Evolutionary conservation across 2,113 vertebrate species (phyloP).

Genomic region (Myrmecophaga tridactyla): DNA sequence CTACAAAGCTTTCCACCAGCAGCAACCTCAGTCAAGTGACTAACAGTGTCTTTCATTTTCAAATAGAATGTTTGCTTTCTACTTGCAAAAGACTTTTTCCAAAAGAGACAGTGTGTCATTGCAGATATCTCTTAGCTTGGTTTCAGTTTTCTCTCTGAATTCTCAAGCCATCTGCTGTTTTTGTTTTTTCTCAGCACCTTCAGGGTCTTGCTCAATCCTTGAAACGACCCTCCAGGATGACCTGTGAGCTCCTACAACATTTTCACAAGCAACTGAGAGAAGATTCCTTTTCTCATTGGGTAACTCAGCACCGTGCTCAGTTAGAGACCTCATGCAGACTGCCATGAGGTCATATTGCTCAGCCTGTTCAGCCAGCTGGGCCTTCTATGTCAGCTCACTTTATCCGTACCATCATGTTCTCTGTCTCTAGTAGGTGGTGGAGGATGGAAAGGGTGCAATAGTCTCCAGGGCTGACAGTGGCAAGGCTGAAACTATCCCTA

Average conservation of each 20-base stretch:
- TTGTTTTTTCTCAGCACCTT: not conserved
- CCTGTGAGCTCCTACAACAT: not conserved
- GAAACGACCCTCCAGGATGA: not conserved
- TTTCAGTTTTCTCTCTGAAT: not conserved
- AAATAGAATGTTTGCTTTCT: slow-evolving; percentile 94
- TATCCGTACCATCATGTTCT: not conserved
- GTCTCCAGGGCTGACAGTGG: not conserved
- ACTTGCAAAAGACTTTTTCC: slow-evolving; percentile 83
- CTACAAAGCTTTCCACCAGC: slow-evolving; percentile 86
- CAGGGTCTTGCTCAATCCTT: not conserved
- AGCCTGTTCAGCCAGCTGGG: not conserved
- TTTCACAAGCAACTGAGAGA: not conserved
- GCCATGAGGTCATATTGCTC: not conserved
- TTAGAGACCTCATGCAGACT: not conserved
- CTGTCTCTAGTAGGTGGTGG: not conserved
- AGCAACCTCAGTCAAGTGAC: slow-evolving; percentile 93
- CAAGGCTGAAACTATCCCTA: not conserved
- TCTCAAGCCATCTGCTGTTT: not conserved
- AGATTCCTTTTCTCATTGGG: not conserved
- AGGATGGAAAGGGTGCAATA: not conserved
- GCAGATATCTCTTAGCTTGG: not conserved
- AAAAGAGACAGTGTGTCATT: slow-evolving; percentile 74
- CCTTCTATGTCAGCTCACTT: not conserved
- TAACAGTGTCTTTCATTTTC: slow-evolving; percentile 97
- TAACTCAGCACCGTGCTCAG: not conserved